Percentiles rank a stretch among this genome's conserved stretches.
Evolutionary conservation across 2,888 invertebrate genomes (phyloP).

Genomic region (Mythimna ferrago): DNA sequence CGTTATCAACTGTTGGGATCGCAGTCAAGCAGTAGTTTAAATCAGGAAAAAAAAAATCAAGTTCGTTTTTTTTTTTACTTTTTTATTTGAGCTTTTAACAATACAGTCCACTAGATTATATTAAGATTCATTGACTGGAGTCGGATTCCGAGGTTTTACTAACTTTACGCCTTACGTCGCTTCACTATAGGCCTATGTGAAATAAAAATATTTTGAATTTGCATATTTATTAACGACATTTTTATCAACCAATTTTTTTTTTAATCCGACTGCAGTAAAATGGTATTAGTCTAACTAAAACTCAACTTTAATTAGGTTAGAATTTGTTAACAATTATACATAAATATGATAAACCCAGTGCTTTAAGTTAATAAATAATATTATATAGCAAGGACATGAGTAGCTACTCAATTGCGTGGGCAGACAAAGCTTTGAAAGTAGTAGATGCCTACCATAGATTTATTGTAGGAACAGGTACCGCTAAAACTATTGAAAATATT

Average conservation of each 20-base stretch:
- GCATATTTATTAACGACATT: neutral
- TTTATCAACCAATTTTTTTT: neutral
- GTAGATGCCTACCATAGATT: neutral
- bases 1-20: too few relatives aligned
- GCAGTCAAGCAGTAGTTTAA: too few relatives aligned
- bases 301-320: neutral
- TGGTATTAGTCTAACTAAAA: slow-evolving; percentile 9
- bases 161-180: too few relatives aligned
- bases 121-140: too few relatives aligned
- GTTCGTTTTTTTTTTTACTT: too few relatives aligned
- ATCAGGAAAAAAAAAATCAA: too few relatives aligned
- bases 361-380: neutral
- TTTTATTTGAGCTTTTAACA: too few relatives aligned
- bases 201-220: neutral
- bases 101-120: too few relatives aligned
- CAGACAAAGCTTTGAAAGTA: slow-evolving; percentile 14
- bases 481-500: slow-evolving; percentile 4
- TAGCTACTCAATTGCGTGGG: slow-evolving; percentile 18
- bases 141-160: too few relatives aligned
- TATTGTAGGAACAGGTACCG: neutral
- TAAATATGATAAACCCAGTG: neutral
- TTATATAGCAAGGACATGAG: neutral
- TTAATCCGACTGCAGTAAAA: neutral
- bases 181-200: too few relatives aligned
- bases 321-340: neutral